Conservation (phyloP, 2,797 vertebrate species). For the Alcedo quadribrachys region DNA sequence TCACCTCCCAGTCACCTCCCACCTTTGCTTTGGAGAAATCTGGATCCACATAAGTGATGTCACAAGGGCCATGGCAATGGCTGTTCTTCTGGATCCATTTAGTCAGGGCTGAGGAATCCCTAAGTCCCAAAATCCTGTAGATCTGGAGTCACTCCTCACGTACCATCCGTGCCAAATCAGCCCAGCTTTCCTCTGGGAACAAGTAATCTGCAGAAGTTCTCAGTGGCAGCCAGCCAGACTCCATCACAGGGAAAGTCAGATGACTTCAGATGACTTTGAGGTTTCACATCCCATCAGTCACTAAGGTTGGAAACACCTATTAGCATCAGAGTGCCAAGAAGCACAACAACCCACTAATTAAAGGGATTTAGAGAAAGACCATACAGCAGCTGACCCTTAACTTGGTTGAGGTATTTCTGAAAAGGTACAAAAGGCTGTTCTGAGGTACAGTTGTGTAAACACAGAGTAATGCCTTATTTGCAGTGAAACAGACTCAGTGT, state of each 20-base stretch:
- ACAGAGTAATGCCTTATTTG: neutral
- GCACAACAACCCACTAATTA: conserved; percentile 1
- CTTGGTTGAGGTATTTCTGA: neutral
- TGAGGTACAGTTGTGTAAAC: neutral
- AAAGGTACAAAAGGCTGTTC: neutral
- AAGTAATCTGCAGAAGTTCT: conserved; percentile 32
- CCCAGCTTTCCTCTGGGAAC: neutral
- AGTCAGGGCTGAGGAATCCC: neutral
- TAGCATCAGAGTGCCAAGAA: conserved; percentile 1
- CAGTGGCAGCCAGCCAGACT: conserved; percentile 4
- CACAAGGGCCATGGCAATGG: neutral
- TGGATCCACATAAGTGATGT: neutral
- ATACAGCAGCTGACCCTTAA: neutral
- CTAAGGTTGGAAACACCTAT: conserved; percentile 11
- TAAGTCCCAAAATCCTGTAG: neutral
- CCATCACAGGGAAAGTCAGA: neutral
- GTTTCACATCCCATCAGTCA: conserved; percentile 2
- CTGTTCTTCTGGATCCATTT: neutral
- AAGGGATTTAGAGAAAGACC: neutral
- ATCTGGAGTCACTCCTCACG: neutral
- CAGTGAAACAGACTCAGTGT: neutral
- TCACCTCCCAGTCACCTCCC: fast-evolving
- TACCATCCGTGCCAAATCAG: neutral
- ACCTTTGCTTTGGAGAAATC: fast-evolving
- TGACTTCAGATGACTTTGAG: conserved; percentile 17